Evolutionary conservation across 2,797 vertebrate genomes (phyloP), one percentile per base, ranked within the genome.

Genomic region (Pyrocephalus nanus): DNA sequence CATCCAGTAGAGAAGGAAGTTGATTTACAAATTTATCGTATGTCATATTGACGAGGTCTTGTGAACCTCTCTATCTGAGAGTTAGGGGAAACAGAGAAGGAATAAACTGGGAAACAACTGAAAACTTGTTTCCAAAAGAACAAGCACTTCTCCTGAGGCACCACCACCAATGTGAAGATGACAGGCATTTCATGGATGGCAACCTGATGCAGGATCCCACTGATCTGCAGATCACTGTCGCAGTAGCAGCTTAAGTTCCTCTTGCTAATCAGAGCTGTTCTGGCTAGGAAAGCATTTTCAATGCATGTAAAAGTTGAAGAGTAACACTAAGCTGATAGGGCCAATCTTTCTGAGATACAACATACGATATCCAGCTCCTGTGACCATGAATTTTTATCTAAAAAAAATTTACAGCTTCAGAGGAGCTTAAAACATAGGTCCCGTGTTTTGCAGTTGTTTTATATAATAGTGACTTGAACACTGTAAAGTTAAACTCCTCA

Each of bases 291-390:
- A 73, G 11, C 38, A 30, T 65, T 86, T 88, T n/a, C 57, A 67
- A n/a, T 67, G 15, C 27, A 77, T 1, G 21, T 16, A 79, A 0
- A 0, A 62, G 27, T 8, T 3, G 6, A 61, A 61, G 27, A 62
- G 14, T 6, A 70, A 29, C 34, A 36, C 47, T 48, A 34, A 62
- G 10, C 25, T 10, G 38, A 42, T 11, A 65, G 34, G 45, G 75
- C 8, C 12, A 6, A n/a, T 38, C 54, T 18, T 86, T 50, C 66
- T 45, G 38, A 87, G 73, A 55, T 9, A 18, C 7, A 27, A 36
- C 8, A 16, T 20, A 45, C 5, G 5, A 69, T 22, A 65, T 6
- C 8, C 23, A 61, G 32, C 32, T 86, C 29, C 29, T 30, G 9
- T 19, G 12, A 18, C 40, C 12, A 21, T 4, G 1, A 67, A 43